Evolutionary conservation across 2,888 invertebrate genomes (phyloP), one percentile per base, ranked within the genome.

Genomic region (Pachliopta kotzebuea): DNA sequence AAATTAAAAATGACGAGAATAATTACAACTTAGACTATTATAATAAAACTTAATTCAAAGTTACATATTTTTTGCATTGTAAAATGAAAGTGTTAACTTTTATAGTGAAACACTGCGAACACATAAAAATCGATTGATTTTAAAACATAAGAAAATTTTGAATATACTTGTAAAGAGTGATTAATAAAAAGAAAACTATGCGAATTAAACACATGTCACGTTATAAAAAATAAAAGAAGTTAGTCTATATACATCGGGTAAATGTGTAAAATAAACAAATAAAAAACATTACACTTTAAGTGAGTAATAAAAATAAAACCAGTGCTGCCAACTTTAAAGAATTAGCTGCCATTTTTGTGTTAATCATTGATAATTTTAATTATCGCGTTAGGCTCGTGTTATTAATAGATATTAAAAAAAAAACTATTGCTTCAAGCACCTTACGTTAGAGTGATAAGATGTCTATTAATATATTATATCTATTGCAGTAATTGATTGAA

Each of bases 401-500:
- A 14, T 52, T 9, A 26, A 6, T 54, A 37, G 42, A 52, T 21
- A 11, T n/a, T 20, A 20, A 56, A 53, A 52, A 59, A 54, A 45
- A 26, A 37, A 29, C 17, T 58, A 49, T 26, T 45, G 57, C 17
- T 64, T 62, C 56, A 67, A 67, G 68, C 68, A 62, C 65, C 61
- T 57, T 65, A 61, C n/a, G 31, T 65, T 53, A 61, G 29, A 14
- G 45, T 11, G 50, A 21, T 45, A 45, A 52, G 9, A 21, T 56
- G 62, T 53, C 52, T 66, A 67, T 65, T 53, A 14, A 67, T 68
- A 67, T 69, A 70, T 67, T 71, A 31, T 42, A 69, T 68, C 67
- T 69, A 70, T 71, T 70, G 65, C 66, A 68, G 4, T 67, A 67
- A 58, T 65, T 68, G 68, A 67, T 66, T 63, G 67, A 68, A 64